Conservation (phyloP, 2,888 invertebrate species). For the Diaperis boleti region DNA sequence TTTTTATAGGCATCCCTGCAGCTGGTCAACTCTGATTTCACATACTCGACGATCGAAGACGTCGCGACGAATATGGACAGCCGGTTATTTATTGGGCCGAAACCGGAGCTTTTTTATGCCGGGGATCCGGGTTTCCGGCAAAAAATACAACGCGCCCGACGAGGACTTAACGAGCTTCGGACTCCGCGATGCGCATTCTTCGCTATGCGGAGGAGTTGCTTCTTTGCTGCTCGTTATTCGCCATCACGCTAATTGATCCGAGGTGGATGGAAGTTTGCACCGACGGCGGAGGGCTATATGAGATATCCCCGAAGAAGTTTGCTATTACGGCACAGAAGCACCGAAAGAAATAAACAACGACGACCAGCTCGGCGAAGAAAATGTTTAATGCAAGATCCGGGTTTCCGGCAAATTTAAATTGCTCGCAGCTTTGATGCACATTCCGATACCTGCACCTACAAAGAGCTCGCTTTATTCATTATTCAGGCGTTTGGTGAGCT, state of each 20-base stretch:
- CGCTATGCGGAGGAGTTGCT: too few species aligned
- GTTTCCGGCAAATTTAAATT: slow-evolving; percentile 20
- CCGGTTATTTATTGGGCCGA: slow-evolving; percentile 51
- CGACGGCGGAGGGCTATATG: too few species aligned
- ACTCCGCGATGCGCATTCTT: too few species aligned
- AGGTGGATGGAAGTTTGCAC: too few species aligned
- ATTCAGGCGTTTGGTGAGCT: slow-evolving; percentile 16
- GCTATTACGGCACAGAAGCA: too few species aligned
- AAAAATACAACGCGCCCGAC: slow-evolving; percentile 14
- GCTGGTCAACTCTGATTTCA: slow-evolving; percentile 58
- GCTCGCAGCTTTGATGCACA: neutral
- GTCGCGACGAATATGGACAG: slow-evolving; percentile 55
- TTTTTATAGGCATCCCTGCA: slow-evolving; percentile 57
- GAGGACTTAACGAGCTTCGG: slow-evolving; percentile 23
- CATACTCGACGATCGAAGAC: slow-evolving; percentile 50
- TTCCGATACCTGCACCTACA: neutral
- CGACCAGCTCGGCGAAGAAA: too few species aligned
- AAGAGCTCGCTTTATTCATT: slow-evolving; percentile 12
- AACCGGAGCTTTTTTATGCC: slow-evolving; percentile 43
- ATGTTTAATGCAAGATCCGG: too few species aligned
- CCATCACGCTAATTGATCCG: too few species aligned
- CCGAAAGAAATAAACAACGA: too few species aligned
- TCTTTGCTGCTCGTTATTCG: too few species aligned
- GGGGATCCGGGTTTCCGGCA: slow-evolving; percentile 34
- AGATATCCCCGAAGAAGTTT: too few species aligned